Conservation (phyloP, 2,888 invertebrate species). For the Subacronicta megacephala region DNA sequence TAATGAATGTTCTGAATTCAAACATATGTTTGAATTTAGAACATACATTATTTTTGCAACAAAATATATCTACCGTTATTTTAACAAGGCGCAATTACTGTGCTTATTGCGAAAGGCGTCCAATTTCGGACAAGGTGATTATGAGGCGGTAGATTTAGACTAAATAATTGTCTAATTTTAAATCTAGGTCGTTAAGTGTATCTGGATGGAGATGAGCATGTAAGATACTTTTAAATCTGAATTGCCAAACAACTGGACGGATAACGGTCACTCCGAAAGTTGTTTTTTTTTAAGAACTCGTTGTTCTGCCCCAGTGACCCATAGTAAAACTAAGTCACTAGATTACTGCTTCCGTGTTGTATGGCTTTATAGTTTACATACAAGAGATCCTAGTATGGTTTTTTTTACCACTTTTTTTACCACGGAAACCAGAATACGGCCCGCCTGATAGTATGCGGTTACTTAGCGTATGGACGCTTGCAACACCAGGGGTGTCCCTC, state of each 20-base stretch:
- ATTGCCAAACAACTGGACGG: slow-evolving; percentile 2
- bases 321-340: background rate
- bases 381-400: too few relatives aligned
- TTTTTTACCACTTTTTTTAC: too few relatives aligned
- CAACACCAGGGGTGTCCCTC: too few relatives aligned
- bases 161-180: slow-evolving; percentile 10
- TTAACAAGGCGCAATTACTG: slow-evolving; percentile 1
- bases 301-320: background rate
- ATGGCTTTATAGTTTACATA: too few relatives aligned
- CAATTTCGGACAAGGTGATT: slow-evolving; percentile 23
- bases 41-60: slow-evolving; percentile 18
- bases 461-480: too few relatives aligned
- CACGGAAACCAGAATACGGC: too few relatives aligned
- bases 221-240: background rate
- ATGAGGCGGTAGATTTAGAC: slow-evolving; percentile 10
- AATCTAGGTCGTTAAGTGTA: slow-evolving; percentile 12
- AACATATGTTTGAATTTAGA: slow-evolving; percentile 2
- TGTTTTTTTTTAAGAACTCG: background rate
- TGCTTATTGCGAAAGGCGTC: slow-evolving; percentile 13
- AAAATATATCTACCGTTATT: slow-evolving; percentile 1
- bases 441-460: too few relatives aligned
- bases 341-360: background rate
- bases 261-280: background rate
- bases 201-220: background rate
- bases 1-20: too few relatives aligned